Conservation (phyloP, 2,888 invertebrate genomes). For the Microplitis deprimator region DNA sequence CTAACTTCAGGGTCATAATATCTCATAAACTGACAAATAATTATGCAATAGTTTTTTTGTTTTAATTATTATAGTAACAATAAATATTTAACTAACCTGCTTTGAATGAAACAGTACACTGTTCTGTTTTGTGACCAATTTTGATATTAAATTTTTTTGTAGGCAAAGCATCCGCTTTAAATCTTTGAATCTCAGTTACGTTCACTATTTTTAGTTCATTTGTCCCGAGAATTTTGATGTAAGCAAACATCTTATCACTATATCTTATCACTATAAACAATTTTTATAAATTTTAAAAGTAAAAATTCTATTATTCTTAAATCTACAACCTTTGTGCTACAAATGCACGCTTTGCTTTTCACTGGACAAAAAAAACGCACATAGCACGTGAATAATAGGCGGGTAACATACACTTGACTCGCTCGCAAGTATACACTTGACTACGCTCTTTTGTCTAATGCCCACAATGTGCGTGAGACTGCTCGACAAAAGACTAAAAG, state of each 20-base stretch:
- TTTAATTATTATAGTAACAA: background rate
- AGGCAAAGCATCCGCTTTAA: background rate
- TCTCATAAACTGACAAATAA: no score
- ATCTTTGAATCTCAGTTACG: background rate
- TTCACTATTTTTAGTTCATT: constrained; percentile 9
- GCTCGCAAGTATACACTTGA: no score
- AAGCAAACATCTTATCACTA: background rate
- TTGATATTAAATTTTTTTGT: background rate
- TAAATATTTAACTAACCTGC: background rate
- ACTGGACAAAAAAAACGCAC: no score
- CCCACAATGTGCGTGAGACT: no score
- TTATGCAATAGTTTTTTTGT: background rate
- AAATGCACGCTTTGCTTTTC: background rate
- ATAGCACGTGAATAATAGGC: no score
- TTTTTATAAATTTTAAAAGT: no score
- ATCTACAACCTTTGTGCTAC: background rate
- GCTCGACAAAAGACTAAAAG: no score
- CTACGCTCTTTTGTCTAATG: no score
- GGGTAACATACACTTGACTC: no score
- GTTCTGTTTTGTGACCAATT: background rate
- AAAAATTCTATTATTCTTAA: no score
- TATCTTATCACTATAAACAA: background rate
- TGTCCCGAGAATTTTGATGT: background rate
- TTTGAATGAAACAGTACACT: background rate
- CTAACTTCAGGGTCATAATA: background rate